These are phyloP conservation scores for Atlantisia rogersi DNA, from an alignment of 2,113 vertebrate genomes.

Conservation along the genomic window DNA sequence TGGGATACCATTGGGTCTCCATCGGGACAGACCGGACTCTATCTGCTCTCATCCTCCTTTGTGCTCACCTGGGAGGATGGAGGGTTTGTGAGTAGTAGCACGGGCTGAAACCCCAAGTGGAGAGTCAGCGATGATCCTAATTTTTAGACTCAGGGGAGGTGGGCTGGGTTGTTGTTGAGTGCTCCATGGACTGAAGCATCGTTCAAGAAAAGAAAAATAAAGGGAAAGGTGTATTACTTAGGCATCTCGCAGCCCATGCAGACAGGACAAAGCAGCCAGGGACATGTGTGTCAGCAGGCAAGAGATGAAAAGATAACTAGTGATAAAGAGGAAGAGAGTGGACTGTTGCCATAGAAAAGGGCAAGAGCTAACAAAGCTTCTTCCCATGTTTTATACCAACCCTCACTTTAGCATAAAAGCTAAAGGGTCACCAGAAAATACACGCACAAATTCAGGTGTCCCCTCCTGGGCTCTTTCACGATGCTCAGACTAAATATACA, in stretches of 20 bases:
- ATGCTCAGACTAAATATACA: not conserved
- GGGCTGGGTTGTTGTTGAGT: not conserved
- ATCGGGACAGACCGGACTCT: not conserved
- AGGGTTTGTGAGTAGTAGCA: not conserved
- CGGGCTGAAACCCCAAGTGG: not conserved
- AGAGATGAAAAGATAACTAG: not conserved
- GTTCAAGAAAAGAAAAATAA: not conserved
- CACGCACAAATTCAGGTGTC: accelerated
- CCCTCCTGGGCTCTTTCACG: not conserved
- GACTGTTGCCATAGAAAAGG: not conserved
- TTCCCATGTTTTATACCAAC: not conserved
- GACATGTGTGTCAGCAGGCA: not conserved
- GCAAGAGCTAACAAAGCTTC: not conserved
- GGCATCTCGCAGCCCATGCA: not conserved
- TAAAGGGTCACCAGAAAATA: not conserved
- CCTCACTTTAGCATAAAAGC: not conserved
- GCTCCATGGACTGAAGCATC: not conserved
- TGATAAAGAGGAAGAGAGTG: not conserved
- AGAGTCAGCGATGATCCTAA: accelerated
- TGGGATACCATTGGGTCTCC: not conserved
- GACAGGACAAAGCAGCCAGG: not conserved
- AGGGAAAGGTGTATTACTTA: accelerated
- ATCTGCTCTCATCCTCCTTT: not conserved
- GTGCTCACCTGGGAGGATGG: not conserved
- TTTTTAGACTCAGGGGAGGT: not conserved